A percentile compares a stretch with the other conserved stretches of the same genome.
These are phyloP conservation scores for Rhogogaster chlorosoma DNA, from an alignment of 2,888 invertebrate genomes.

Conservation along the genomic window DNA sequence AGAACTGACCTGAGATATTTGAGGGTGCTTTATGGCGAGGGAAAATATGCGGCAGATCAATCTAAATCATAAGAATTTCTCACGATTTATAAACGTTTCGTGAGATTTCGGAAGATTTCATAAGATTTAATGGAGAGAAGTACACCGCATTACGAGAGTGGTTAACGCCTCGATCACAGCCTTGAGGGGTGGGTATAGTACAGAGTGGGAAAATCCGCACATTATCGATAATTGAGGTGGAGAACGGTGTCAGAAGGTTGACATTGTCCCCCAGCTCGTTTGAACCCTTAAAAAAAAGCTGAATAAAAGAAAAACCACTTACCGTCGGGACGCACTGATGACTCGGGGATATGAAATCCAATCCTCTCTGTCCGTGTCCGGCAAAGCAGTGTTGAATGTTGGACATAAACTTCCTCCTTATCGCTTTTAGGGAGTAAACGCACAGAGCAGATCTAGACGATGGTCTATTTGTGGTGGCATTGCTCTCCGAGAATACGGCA, in stretches of 20 bases:
- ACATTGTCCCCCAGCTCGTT: neutral
- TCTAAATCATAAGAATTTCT: neutral
- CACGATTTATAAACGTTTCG: neutral
- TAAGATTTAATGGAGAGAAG: neutral
- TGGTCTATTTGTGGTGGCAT: conserved; percentile 82
- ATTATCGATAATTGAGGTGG: conserved; percentile 21
- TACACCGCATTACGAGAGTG: neutral
- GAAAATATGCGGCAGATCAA: neutral
- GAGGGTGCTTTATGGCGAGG: neutral
- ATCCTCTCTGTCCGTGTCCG: conserved; percentile 93
- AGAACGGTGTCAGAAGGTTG: conserved; percentile 9
- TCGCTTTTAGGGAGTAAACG: conserved; percentile 95
- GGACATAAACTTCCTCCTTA: conserved; percentile 95
- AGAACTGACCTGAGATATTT: neutral
- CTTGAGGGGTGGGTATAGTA: neutral
- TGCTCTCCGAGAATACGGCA: conserved; percentile 95
- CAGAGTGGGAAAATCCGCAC: conserved; percentile 7
- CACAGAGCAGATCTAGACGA: conserved; percentile 91
- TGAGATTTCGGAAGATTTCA: neutral
- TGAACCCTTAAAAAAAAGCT: neutral
- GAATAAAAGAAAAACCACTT: conserved; percentile 73
- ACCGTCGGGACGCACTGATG: conserved; percentile 93
- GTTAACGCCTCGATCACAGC: neutral
- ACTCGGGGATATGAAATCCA: conserved; percentile 96
- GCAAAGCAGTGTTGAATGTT: conserved; percentile 98